phyloP scores from a whole-genome alignment of 2,113 vertebrate species.

The Rhineura floridana region DNA sequence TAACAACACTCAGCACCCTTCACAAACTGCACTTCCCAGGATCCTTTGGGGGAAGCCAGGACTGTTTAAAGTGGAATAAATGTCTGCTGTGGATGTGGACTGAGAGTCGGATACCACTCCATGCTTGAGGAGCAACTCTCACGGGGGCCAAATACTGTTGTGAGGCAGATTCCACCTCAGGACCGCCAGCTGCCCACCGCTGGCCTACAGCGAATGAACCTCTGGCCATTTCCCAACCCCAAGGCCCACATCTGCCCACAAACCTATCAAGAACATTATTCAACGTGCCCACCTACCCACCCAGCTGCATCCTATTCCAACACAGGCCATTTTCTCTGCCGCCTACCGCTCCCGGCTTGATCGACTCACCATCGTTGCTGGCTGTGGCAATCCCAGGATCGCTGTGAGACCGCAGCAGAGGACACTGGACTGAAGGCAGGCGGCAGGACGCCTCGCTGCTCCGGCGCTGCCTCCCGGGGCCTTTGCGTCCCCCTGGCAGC shows the following conservation, averaged over 20 bases:
- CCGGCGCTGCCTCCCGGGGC: slow-evolving; percentile 52
- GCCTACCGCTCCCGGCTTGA: not conserved
- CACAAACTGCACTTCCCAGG: too few species aligned
- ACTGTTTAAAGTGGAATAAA: too few species aligned
- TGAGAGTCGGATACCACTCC: too few species aligned
- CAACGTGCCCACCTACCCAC: too few species aligned
- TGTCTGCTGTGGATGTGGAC: too few species aligned
- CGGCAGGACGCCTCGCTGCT: slow-evolving; percentile 78
- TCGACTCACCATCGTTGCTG: slow-evolving; percentile 75
- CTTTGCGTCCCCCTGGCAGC: slow-evolving; percentile 41
- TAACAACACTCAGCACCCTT: too few species aligned
- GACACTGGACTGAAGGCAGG: slow-evolving; percentile 61
- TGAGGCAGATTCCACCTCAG: not conserved
- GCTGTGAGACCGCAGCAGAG: slow-evolving; percentile 87
- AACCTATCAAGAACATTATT: too few species aligned
- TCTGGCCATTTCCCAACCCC: not conserved
- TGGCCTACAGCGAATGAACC: too few species aligned
- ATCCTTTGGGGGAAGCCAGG: too few species aligned
- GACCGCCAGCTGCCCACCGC: not conserved
- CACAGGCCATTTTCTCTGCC: not conserved
- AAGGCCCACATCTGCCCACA: not conserved
- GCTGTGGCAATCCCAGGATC: slow-evolving; percentile 85
- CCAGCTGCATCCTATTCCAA: too few species aligned
- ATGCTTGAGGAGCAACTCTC: not conserved
- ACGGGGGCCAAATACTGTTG: not conserved